A percentile compares a stretch with the other conserved stretches of the same genome.
Conservation (phyloP, 1,140 invertebrate species). For the Brachionus rubens region DNA sequence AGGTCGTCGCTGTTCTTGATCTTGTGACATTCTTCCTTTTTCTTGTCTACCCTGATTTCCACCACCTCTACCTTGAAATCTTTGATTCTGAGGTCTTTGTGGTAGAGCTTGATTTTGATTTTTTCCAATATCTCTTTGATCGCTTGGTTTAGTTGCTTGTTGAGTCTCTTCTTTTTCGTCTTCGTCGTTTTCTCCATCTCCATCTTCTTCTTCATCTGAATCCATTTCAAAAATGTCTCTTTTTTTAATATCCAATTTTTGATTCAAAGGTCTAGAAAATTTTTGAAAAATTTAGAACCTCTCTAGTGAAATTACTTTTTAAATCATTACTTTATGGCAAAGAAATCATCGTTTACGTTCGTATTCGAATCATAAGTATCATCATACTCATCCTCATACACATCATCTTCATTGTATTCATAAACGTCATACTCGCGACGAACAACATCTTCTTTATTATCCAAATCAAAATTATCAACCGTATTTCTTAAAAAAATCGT, state of each 20-base stretch:
- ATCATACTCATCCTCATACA: constrained; percentile 45
- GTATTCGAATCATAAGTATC: constrained; percentile 42
- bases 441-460: constrained; percentile 16
- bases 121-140: not conserved
- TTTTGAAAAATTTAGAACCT: not conserved
- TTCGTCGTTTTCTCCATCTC: constrained; percentile 10
- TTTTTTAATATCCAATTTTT: constrained; percentile 33
- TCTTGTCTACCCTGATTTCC: not conserved
- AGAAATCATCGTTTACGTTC: not conserved
- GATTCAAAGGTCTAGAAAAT: constrained; percentile 4
- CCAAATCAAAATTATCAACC: constrained; percentile 17
- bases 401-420: constrained; percentile 18
- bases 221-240: constrained; percentile 12
- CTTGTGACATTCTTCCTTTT: not conserved
- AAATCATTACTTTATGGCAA: constrained; percentile 25
- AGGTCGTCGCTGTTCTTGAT: not conserved
- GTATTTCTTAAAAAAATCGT: not conserved
- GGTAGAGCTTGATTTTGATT: not conserved
- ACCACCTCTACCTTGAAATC: too few relatives aligned
- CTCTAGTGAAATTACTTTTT: not conserved
- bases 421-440: not conserved
- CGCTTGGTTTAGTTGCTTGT: not conserved
- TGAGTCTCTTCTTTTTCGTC: not conserved
- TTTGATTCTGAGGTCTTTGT: not conserved
- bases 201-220: constrained; percentile 1